Conservation (phyloP, 2,888 invertebrate species). For the Vanessa cardui region DNA sequence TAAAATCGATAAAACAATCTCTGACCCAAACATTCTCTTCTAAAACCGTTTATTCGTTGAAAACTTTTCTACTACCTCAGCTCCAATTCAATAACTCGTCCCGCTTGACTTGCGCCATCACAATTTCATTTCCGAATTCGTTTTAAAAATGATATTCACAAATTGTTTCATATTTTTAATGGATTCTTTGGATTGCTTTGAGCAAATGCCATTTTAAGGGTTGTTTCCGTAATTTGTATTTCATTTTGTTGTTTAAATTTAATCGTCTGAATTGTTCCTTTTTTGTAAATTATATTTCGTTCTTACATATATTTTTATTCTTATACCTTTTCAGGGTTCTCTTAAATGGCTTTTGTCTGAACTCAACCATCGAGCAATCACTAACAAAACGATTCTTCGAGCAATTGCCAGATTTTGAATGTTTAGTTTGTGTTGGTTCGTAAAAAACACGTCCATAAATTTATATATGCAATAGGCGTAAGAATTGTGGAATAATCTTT, state of each 20-base stretch:
- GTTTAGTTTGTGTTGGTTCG: too few relatives aligned
- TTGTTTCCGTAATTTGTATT: constrained; percentile 8
- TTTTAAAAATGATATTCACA: constrained; percentile 29
- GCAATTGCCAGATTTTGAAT: too few relatives aligned
- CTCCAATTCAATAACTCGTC: constrained; percentile 43
- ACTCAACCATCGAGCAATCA: too few relatives aligned
- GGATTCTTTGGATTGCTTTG: constrained; percentile 17
- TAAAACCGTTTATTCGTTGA: constrained; percentile 42
- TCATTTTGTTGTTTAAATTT: background rate
- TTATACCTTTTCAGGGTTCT: too few relatives aligned
- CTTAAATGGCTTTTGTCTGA: too few relatives aligned
- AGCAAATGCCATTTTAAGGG: constrained; percentile 1
- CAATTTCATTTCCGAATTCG: constrained; percentile 38
- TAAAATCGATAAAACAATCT: constrained; percentile 43
- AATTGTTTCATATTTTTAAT: constrained; percentile 37
- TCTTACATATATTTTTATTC: too few relatives aligned
- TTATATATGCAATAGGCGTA: too few relatives aligned
- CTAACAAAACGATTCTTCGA: too few relatives aligned
- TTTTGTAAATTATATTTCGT: too few relatives aligned
- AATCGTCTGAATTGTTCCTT: too few relatives aligned
- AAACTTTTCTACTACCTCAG: constrained; percentile 42
- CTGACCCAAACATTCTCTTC: constrained; percentile 39
- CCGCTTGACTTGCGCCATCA: constrained; percentile 35
- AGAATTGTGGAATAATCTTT: background rate
- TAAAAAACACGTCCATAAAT: too few relatives aligned